Conservation (phyloP, 2,113 vertebrate species). For the Panurus biarmicus region DNA sequence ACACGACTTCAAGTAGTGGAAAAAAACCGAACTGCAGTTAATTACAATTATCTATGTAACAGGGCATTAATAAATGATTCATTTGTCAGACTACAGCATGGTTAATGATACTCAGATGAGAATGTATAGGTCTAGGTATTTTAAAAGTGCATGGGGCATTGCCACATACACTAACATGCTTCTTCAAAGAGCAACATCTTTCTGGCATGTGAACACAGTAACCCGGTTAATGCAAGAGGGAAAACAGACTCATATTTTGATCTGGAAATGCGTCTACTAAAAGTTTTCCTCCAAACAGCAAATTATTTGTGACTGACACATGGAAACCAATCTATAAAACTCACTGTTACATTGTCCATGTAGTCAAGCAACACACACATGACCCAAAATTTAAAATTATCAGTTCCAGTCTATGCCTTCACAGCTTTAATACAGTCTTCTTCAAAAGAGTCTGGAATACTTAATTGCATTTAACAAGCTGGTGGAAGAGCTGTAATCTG, state of each 20-base stretch:
- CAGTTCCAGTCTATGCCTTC: neutral
- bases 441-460: neutral
- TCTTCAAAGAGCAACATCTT: conserved; percentile 18
- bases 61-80: conserved; percentile 19
- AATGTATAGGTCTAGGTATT: conserved; percentile 2
- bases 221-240: neutral
- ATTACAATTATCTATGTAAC: conserved; percentile 12
- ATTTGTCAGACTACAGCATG: conserved; percentile 11
- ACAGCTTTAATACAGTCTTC: neutral
- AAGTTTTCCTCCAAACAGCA: neutral
- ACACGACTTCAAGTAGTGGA: conserved; percentile 8
- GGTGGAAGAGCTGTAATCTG: neutral
- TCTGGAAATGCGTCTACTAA: neutral
- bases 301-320: neutral
- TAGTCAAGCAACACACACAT: neutral
- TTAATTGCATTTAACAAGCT: neutral
- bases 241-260: neutral
- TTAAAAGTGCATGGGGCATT: conserved; percentile 6
- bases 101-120: neutral
- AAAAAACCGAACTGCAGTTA: conserved; percentile 22
- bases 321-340: neutral
- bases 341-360: neutral
- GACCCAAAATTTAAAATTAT: neutral
- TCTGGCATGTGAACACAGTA: conserved; percentile 37
- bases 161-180: conserved; percentile 30